Evolutionary conservation across 2,113 vertebrate species (phyloP).

Genomic region (Atherinomorus stipes): DNA sequence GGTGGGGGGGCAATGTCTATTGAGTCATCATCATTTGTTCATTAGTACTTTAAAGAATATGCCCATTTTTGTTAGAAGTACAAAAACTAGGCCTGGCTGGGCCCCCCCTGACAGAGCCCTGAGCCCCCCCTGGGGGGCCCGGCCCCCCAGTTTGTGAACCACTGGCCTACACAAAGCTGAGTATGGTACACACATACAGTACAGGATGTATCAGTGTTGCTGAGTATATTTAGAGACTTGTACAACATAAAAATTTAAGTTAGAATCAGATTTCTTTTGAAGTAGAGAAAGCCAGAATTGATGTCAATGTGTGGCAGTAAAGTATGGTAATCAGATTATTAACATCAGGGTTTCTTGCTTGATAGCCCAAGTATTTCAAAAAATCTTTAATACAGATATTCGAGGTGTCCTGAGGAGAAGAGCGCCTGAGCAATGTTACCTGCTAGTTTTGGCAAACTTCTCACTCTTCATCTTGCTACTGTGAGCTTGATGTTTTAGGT

Average conservation of each 20-base stretch:
- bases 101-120: too few species aligned
- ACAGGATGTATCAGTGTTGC: background rate
- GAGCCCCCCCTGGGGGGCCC: too few species aligned
- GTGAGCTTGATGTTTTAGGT: too few species aligned
- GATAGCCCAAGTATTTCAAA: background rate
- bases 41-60: too few species aligned
- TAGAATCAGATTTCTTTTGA: constrained; percentile 9
- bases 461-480: too few species aligned
- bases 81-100: too few species aligned
- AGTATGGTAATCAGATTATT: constrained; percentile 13
- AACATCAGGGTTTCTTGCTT: background rate
- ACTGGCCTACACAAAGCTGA: constrained; percentile 36
- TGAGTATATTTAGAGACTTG: constrained; percentile 8
- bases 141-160: too few species aligned
- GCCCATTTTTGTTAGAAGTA: too few species aligned
- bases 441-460: background rate
- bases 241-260: background rate
- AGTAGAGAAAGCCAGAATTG: background rate
- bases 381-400: background rate
- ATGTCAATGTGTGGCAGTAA: background rate
- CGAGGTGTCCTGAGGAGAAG: background rate
- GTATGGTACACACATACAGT: constrained; percentile 8
- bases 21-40: too few species aligned
- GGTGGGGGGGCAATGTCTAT: too few species aligned
- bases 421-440: background rate